Conservation (phyloP, 2,888 invertebrate genomes). For the Phaedon cochleariae region DNA sequence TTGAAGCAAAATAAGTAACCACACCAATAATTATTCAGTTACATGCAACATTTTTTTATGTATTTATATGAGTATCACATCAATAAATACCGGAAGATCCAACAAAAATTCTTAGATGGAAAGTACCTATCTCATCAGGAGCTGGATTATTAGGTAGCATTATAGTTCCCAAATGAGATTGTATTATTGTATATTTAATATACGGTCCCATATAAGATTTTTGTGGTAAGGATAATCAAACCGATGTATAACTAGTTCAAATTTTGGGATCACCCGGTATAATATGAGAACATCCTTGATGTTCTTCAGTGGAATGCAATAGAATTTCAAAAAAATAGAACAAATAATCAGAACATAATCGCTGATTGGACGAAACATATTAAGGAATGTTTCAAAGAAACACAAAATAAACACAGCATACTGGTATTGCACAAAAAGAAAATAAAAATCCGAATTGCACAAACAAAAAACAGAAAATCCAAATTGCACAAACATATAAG, state of each 20-base stretch:
- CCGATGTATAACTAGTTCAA: too few species aligned
- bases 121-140: too few species aligned
- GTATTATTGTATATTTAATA: too few species aligned
- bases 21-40: conserved; percentile 18
- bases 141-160: too few species aligned
- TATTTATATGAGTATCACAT: not conserved
- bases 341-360: not conserved
- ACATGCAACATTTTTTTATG: not conserved
- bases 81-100: not conserved
- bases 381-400: not conserved
- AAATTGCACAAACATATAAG: not conserved
- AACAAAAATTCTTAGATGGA: not conserved
- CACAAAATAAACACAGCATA: not conserved
- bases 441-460: not conserved
- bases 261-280: not conserved
- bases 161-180: too few species aligned
- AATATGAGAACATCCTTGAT: not conserved
- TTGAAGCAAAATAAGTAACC: conserved; percentile 19
- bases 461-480: not conserved
- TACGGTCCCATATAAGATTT: too few species aligned
- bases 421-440: conserved; percentile 3
- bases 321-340: not conserved
- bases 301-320: not conserved
- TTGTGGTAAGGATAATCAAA: too few species aligned
- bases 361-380: not conserved